Conservation (phyloP, 2,797 vertebrate species). For the Malacoraja senta region DNA sequence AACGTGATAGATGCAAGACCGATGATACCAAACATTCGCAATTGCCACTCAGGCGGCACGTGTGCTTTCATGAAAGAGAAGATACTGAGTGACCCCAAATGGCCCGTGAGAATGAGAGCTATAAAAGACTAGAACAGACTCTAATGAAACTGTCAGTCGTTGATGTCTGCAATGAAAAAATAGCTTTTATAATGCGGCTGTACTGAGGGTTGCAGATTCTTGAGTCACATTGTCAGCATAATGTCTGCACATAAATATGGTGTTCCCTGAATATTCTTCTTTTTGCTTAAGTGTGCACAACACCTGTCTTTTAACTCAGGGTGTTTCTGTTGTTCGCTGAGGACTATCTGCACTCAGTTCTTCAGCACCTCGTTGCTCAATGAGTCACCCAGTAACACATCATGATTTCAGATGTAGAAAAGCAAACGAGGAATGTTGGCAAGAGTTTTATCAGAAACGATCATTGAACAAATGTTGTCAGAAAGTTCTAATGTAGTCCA, state of each 20-base stretch:
- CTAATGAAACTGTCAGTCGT: no score
- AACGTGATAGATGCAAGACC: no score
- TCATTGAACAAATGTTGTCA: background rate
- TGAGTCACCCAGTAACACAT: background rate
- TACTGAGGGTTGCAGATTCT: no score
- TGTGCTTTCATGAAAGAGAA: no score
- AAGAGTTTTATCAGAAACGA: background rate
- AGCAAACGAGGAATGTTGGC: background rate
- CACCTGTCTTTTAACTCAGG: background rate
- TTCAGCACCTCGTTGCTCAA: background rate
- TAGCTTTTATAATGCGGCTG: no score
- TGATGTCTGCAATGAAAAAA: no score
- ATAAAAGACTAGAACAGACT: no score
- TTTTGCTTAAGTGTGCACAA: background rate
- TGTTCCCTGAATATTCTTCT: background rate
- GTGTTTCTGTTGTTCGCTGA: background rate
- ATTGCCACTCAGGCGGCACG: no score
- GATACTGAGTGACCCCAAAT: no score
- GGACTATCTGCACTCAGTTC: background rate
- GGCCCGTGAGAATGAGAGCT: no score
- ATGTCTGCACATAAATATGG: background rate
- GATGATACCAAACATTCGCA: no score
- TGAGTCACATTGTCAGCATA: background rate
- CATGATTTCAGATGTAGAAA: background rate
- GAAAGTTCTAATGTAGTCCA: background rate